Base-by-base conservation (phyloP, 2,113 vertebrate species). In the Fulica atra region DNA sequence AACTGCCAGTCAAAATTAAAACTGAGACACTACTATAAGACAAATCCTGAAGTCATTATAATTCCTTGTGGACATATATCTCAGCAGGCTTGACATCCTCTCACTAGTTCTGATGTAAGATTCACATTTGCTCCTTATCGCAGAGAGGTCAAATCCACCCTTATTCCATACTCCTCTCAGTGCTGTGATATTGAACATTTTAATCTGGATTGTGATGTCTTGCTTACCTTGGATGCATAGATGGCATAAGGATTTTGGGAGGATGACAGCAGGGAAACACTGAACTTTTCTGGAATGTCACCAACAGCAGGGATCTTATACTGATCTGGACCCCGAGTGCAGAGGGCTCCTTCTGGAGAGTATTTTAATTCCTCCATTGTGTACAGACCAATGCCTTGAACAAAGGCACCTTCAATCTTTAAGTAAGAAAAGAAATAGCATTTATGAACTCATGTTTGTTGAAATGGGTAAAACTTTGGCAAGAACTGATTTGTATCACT, bases 281-380 rank as follows among this genome's bases (percentile, higher is more conserved):
- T 98, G 60, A 99, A 97, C 26, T 93, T 91, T 56, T 99, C 98
- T 23, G 98, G 98, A 86, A 99, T 86, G 65, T 99, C 98, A 87
- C 98, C 99, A 38, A 99, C 95, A 4, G 98, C 98, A 18, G 98
- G 99, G 72, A 99, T 98, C 96, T 99, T 98, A 87, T 99, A 99
- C 93, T 99, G 98, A 69, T 98, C 97, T 6, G 98, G 98, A 20
- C 98, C 98, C 6, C 97, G 96, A 40, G 98, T 98, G 96, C 64
- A 98, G 40, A 99, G 97, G 28, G 97, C 91, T 48, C 99, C 98
- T 21, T 98, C 96, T 20, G 98, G 97, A 81, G 98, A 98, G 69
- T 97, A 99, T 85, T 98, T 98, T 48, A 99, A 88, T 92, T 99
- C 98, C 91, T 99, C 99, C 97, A 98, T 92, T 46, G 99, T 99